phyloP scores from a whole-genome alignment of 2,113 vertebrate genomes.

The Hassar affinis region DNA sequence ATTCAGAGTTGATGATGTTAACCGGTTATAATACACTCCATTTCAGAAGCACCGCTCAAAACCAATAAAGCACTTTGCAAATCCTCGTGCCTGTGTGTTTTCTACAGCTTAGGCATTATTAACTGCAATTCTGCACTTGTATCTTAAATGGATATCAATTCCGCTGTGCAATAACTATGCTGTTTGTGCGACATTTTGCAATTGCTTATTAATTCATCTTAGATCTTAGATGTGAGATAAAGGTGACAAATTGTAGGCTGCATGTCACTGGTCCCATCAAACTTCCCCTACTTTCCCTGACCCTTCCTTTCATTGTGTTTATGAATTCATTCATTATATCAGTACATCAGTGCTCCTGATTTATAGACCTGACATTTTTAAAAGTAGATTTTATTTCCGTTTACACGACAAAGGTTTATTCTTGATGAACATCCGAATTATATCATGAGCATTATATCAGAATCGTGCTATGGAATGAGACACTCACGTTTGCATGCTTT shows the following conservation, averaged over 20 bases:
- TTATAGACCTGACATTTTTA: background rate
- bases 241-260: background rate
- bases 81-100: conserved; percentile 1
- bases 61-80: conserved; percentile 77
- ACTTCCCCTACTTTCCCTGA: too few relatives aligned
- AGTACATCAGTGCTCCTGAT: background rate
- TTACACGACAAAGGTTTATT: too few relatives aligned
- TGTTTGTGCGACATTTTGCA: background rate
- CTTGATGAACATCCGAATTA: background rate
- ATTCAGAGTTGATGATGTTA: conserved; percentile 65
- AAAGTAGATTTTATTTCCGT: background rate
- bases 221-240: background rate
- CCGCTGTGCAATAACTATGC: fast-evolving
- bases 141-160: too few relatives aligned
- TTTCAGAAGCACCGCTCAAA: conserved; percentile 75
- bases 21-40: conserved; percentile 67
- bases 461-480: background rate
- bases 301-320: too few relatives aligned
- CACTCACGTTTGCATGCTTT: background rate
- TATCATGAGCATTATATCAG: background rate
- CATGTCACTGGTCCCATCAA: background rate
- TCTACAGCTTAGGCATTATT: too few relatives aligned
- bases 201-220: background rate
- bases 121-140: too few relatives aligned
- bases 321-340: background rate